Conservation (phyloP, 2,888 invertebrate species). For the Dynastes hyllus region DNA sequence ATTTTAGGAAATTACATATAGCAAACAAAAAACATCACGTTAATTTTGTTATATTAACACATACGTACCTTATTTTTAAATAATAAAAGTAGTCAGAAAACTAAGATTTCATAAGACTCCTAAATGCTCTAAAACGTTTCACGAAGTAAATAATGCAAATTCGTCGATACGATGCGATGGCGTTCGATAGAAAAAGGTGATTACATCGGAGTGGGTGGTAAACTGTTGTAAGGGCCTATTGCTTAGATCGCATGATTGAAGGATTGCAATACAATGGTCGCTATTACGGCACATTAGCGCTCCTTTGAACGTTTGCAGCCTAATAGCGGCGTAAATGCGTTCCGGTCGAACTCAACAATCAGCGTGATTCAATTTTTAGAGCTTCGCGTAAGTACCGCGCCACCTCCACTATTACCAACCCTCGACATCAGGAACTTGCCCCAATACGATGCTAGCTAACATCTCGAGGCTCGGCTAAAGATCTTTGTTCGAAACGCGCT, state of each 20-base stretch:
- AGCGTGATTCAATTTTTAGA: slow-evolving; percentile 68
- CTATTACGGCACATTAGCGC: slow-evolving; percentile 69
- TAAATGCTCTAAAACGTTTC: too few relatives aligned
- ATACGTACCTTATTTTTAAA: not conserved
- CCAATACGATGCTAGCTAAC: slow-evolving; percentile 32
- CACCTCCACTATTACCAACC: slow-evolving; percentile 50
- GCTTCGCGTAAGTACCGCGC: slow-evolving; percentile 63
- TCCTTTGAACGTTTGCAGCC: slow-evolving; percentile 69
- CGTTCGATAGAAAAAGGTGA: slow-evolving; percentile 40
- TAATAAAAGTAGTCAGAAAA: too few relatives aligned
- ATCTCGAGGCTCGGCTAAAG: slow-evolving; percentile 29
- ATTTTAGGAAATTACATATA: too few relatives aligned
- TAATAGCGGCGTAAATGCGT: slow-evolving; percentile 68
- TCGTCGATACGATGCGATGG: slow-evolving; percentile 13
- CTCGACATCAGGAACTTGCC: slow-evolving; percentile 37
- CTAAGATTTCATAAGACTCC: too few relatives aligned
- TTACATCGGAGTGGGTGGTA: slow-evolving; percentile 46
- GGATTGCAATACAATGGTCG: slow-evolving; percentile 68
- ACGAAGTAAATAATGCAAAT: slow-evolving; percentile 23
- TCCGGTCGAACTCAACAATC: slow-evolving; percentile 69
- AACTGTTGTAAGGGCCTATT: slow-evolving; percentile 64
- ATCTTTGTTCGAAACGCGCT: slow-evolving; percentile 33
- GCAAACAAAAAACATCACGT: too few relatives aligned
- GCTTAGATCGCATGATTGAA: slow-evolving; percentile 67
- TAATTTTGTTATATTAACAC: not conserved